Percentiles rank a stretch among this genome's conserved stretches.
These are phyloP conservation scores for Phlogophora meticulosa DNA, from an alignment of 2,888 invertebrate species.

Conservation along the genomic window DNA sequence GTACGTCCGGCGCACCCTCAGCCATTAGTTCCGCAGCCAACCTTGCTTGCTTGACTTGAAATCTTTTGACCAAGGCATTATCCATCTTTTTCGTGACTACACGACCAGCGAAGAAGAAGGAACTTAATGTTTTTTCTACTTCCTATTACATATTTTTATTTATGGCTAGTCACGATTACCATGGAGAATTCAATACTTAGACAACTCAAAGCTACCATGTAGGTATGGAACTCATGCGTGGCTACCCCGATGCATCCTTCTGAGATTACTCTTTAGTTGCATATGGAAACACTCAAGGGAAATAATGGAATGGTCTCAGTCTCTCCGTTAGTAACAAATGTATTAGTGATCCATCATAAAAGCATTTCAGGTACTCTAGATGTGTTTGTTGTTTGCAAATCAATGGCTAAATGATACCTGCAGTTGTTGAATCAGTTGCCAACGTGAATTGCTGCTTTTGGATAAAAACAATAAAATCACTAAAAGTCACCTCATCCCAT, in stretches of 20 bases:
- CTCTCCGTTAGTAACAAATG: neutral
- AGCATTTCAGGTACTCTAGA: neutral
- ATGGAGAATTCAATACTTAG: slow-evolving; percentile 1
- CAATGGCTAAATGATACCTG: neutral
- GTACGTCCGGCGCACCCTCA: slow-evolving; percentile 22
- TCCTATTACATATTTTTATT: slow-evolving; percentile 5
- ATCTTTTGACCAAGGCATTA: slow-evolving; percentile 4
- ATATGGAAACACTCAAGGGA: slow-evolving; percentile 18
- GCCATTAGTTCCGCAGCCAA: slow-evolving; percentile 31
- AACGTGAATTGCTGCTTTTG: neutral
- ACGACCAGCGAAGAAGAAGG: neutral
- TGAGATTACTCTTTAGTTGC: neutral
- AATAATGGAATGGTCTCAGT: slow-evolving; percentile 8
- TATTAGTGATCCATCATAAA: slow-evolving; percentile 10
- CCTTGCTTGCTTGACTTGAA: neutral
- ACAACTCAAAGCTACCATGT: slow-evolving; percentile 4
- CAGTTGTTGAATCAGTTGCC: neutral
- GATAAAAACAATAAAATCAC: slow-evolving; percentile 19
- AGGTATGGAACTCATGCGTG: neutral
- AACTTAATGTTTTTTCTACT: neutral
- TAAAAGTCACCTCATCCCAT: slow-evolving; percentile 51
- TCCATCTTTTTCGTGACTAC: neutral
- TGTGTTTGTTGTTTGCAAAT: neutral
- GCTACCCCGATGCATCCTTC: neutral
- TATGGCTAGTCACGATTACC: slow-evolving; percentile 7